Evolutionary conservation across 2,888 invertebrate genomes (phyloP), one percentile per base, ranked within the genome.

Genomic region (Drosophila barbarae): DNA sequence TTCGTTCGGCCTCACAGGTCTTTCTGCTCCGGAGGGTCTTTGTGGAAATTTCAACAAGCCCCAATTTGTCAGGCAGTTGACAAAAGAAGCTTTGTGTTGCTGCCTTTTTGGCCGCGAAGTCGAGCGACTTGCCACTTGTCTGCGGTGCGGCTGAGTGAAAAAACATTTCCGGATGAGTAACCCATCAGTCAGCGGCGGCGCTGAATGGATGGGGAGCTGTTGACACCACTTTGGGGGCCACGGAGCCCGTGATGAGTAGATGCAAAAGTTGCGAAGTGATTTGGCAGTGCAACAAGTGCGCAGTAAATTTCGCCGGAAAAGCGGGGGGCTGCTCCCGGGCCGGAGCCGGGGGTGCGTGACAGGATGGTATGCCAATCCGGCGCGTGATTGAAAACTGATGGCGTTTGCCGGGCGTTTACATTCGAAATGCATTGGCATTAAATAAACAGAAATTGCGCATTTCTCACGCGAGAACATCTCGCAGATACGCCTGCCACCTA

Each of bases 151-250:
- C 51, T 54, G 80, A 80, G 68, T 74, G 77, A 73, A 83, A 84
- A 86, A 86, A 74, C 81, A 85, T 82, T 82, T 82, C 82, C 86
- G 82, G 85, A 84, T 85, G 85, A 83, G 76, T 70, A 84, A 84
- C 74, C 81, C 83, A 83, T 83, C 83, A 86, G 84, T 86, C 85
- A 84, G 74, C 69, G 69, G 42, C 36, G 32, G 68, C 36, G 34
- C 30, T 28, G 34, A 28, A 46, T 67, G 42, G 57, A 68, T 56
- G 69, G 76, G 66, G 72, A 76, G 73, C 79, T 86, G 83, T 85
- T 86, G 86, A 84, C 85, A 86, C 78, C 86, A 81, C 86, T 85
- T 85, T 84, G 86, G 85, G 84, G 84, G 82, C 73, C 85, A 82
- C 64, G 64, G 64, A 38, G 50, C 52, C 52, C 67, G 51, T 59